Evolutionary conservation across 2,113 vertebrate species (phyloP).

Genomic region (Excalfactoria chinensis): DNA sequence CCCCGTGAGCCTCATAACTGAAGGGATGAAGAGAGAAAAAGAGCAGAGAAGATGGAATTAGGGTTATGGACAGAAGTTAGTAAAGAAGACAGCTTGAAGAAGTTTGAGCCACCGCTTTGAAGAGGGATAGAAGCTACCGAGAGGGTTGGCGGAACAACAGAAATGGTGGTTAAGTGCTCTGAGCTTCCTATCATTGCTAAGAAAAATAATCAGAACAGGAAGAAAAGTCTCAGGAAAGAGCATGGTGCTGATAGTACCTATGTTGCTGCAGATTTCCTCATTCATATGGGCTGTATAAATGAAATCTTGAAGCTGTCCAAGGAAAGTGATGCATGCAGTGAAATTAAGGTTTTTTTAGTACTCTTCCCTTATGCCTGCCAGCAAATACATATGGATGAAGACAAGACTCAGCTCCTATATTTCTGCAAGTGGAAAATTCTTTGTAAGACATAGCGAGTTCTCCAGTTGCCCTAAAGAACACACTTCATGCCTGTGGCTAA

Average conservation of each 20-base stretch:
- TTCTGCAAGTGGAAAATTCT: background rate
- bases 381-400: accelerated
- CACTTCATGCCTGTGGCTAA: background rate
- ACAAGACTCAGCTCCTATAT: background rate
- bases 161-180: background rate
- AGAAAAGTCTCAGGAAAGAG: background rate
- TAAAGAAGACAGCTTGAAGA: background rate
- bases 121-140: background rate
- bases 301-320: background rate
- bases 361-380: background rate
- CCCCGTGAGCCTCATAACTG: background rate
- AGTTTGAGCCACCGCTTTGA: background rate
- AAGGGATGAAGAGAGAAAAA: background rate
- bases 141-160: background rate
- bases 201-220: background rate
- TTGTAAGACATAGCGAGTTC: background rate
- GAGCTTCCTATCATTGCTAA: background rate
- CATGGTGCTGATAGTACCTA: background rate
- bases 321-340: background rate
- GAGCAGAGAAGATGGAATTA: background rate
- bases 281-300: background rate
- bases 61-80: background rate
- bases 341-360: background rate
- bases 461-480: background rate
- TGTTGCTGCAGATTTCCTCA: background rate